Evolutionary conservation across 2,888 invertebrate genomes (phyloP).

Genomic region (Cheilosia pagana): DNA sequence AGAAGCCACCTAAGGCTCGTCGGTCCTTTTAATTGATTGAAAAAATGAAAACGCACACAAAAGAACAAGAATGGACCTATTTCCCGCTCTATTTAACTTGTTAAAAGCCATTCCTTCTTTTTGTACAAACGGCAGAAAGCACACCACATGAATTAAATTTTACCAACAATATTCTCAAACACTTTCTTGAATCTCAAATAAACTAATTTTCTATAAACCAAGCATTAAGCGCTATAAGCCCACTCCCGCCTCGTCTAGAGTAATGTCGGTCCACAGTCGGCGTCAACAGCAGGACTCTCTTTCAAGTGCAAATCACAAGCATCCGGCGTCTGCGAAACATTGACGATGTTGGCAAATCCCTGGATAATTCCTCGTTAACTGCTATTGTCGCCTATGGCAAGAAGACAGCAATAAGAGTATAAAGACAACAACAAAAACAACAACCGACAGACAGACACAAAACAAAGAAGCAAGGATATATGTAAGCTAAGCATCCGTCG

Average conservation of each 20-base stretch:
- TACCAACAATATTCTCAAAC: too few species aligned
- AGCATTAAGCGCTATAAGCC: not conserved
- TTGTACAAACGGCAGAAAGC: too few species aligned
- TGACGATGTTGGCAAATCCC: slow-evolving; percentile 41
- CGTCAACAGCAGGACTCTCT: slow-evolving; percentile 6
- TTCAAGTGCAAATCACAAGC: slow-evolving; percentile 41
- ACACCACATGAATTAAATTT: too few species aligned
- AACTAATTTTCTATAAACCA: not conserved
- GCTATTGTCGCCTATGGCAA: slow-evolving; percentile 54
- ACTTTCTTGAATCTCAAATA: too few species aligned
- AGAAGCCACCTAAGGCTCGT: too few species aligned
- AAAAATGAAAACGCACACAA: too few species aligned
- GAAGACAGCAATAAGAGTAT: not conserved
- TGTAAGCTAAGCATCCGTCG: slow-evolving; percentile 13
- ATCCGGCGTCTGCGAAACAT: slow-evolving; percentile 21
- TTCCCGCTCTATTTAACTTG: too few species aligned
- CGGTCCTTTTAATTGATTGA: too few species aligned
- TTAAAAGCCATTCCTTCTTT: too few species aligned
- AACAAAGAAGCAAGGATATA: slow-evolving; percentile 11
- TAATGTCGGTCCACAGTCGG: too few species aligned
- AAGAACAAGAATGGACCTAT: too few species aligned
- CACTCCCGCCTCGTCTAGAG: not conserved
- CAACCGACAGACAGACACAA: slow-evolving; percentile 9
- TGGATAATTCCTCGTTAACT: slow-evolving; percentile 62
- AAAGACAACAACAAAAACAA: not conserved